A percentile compares a stretch with the other conserved stretches of the same genome.
These are phyloP conservation scores for Prosopocoilus inquinatus DNA, from an alignment of 2,888 invertebrate species.

Conservation along the genomic window DNA sequence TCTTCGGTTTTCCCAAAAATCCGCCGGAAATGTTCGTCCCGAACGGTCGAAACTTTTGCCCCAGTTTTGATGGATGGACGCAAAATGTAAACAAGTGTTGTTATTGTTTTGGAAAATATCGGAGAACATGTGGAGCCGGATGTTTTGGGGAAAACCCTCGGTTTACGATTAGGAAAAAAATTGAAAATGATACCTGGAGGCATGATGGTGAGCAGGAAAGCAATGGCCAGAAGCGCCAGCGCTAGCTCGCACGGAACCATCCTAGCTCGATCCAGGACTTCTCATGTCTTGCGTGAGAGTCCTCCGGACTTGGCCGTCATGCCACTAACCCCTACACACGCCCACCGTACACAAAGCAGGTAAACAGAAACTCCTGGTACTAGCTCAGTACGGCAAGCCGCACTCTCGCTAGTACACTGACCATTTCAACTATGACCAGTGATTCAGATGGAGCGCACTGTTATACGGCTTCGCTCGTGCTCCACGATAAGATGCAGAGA, in stretches of 20 bases:
- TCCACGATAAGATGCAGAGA: constrained; percentile 25
- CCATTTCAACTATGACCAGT: constrained; percentile 39
- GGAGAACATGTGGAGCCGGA: too few relatives aligned
- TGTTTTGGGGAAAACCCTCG: too few relatives aligned
- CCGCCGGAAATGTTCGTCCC: too few relatives aligned
- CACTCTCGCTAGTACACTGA: constrained; percentile 41
- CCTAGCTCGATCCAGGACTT: constrained; percentile 42
- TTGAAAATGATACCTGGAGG: constrained; percentile 43
- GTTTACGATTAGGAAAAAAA: too few relatives aligned
- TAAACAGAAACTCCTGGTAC: constrained; percentile 38
- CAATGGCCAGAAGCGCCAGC: constrained; percentile 47
- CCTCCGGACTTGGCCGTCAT: constrained; percentile 50
- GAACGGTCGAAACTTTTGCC: not conserved
- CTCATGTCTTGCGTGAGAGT: constrained; percentile 44
- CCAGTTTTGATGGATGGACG: constrained; percentile 1
- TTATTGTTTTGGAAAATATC: too few relatives aligned
- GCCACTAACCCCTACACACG: constrained; percentile 35
- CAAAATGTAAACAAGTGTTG: too few relatives aligned
- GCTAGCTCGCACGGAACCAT: constrained; percentile 42
- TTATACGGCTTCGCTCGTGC: constrained; percentile 28
- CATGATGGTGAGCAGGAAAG: constrained; percentile 47
- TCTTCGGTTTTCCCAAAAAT: not conserved
- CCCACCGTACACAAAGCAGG: constrained; percentile 31
- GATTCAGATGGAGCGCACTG: constrained; percentile 29
- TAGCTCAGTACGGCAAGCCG: constrained; percentile 43